Conservation (phyloP, 1,140 invertebrate genomes). For the Manduca sexta region DNA sequence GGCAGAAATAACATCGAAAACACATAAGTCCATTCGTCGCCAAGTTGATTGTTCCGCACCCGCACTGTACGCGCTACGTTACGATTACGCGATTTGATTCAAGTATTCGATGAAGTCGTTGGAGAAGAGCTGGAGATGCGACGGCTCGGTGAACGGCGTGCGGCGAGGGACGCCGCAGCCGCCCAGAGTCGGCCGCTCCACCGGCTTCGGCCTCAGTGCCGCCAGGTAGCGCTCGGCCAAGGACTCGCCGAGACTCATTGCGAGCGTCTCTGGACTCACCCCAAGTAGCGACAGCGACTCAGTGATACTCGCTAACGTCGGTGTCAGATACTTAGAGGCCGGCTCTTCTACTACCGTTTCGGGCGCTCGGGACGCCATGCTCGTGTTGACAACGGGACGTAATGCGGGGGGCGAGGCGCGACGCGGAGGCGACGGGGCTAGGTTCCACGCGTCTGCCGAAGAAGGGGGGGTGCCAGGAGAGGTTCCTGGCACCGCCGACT, state of each 20-base stretch:
- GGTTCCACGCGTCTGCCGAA: slow-evolving; percentile 39
- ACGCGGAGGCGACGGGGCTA: slow-evolving; percentile 54
- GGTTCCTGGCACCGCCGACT: slow-evolving; percentile 78
- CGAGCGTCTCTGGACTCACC: slow-evolving; percentile 53
- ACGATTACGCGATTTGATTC: slow-evolving; percentile 73
- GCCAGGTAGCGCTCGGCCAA: slow-evolving; percentile 56
- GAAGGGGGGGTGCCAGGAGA: slow-evolving; percentile 61
- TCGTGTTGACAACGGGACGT: slow-evolving; percentile 70
- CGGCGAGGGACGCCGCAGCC: slow-evolving; percentile 41
- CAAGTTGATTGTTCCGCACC: slow-evolving; percentile 7
- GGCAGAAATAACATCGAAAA: slow-evolving; percentile 18
- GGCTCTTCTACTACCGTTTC: slow-evolving; percentile 33
- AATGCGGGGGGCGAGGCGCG: slow-evolving; percentile 60
- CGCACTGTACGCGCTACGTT: slow-evolving; percentile 16
- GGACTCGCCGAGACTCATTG: slow-evolving; percentile 62
- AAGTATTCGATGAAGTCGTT: slow-evolving; percentile 76
- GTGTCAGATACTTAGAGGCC: slow-evolving; percentile 37
- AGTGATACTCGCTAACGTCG: slow-evolving; percentile 51
- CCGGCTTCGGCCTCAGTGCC: slow-evolving; percentile 39
- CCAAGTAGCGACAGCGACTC: slow-evolving; percentile 65
- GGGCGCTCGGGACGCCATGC: slow-evolving; percentile 54
- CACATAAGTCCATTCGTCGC: slow-evolving; percentile 22
- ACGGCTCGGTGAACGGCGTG: slow-evolving; percentile 32
- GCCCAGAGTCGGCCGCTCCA: slow-evolving; percentile 27
- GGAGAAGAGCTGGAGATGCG: slow-evolving; percentile 74